Conservation (phyloP, 1,140 invertebrate genomes). For the Nilaparvata lugens region DNA sequence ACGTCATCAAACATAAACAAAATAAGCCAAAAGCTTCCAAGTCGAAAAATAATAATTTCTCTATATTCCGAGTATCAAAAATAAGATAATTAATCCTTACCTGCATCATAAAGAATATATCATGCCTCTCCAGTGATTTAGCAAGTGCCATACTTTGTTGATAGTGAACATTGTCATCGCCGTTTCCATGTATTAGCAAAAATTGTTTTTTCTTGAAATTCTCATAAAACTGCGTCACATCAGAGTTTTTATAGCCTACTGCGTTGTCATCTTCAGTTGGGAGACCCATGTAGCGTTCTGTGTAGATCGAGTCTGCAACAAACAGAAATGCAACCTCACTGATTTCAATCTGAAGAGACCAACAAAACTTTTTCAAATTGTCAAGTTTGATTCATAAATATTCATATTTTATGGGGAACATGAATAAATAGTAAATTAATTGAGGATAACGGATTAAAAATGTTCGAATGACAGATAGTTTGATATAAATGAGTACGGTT, state of each 20-base stretch:
- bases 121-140: conserved; percentile 63
- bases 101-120: conserved; percentile 81
- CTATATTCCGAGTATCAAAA: neutral
- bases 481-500: too few relatives aligned
- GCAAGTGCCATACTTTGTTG: conserved; percentile 85
- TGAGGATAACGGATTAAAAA: too few relatives aligned
- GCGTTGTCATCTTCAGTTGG: conserved; percentile 64
- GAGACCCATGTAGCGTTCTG: conserved; percentile 87
- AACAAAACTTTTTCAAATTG: too few relatives aligned
- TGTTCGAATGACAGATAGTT: too few relatives aligned
- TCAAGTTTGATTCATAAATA: too few relatives aligned
- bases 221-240: conserved; percentile 57
- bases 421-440: too few relatives aligned
- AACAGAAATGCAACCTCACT: too few relatives aligned
- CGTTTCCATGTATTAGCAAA: conserved; percentile 80
- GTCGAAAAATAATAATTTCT: neutral
- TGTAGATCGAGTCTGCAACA: conserved; percentile 86
- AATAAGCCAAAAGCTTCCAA: too few relatives aligned
- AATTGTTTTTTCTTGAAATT: conserved; percentile 71
- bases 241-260: conserved; percentile 61
- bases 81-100: conserved; percentile 38
- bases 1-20: too few relatives aligned
- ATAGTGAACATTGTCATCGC: conserved; percentile 91
- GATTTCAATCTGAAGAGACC: too few relatives aligned
- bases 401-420: too few relatives aligned